Percentiles rank a stretch among this genome's conserved stretches.
Conservation (phyloP, 2,797 vertebrate genomes). For the Chromis chromis region DNA sequence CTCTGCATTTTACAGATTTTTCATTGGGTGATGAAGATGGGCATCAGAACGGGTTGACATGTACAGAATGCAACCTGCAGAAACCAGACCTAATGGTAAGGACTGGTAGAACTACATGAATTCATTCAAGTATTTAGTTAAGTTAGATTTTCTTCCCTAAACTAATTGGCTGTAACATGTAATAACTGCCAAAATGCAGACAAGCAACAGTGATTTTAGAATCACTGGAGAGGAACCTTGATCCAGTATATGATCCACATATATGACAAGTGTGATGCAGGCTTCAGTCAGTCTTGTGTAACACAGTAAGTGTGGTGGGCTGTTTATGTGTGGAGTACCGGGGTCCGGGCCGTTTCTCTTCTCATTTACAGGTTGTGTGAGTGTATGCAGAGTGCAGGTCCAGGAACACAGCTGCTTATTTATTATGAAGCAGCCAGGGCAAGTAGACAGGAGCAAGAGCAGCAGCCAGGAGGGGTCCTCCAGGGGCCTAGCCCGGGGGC, state of each 20-base stretch:
- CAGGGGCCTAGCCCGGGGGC: conserved; percentile 58
- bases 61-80: too few relatives aligned
- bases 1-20: too few relatives aligned
- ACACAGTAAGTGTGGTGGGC: conserved; percentile 55
- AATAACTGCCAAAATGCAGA: conserved; percentile 4
- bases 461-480: conserved; percentile 60
- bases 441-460: conserved; percentile 61
- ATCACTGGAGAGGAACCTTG: too few relatives aligned
- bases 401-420: conserved; percentile 78
- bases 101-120: too few relatives aligned
- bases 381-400: conserved; percentile 65
- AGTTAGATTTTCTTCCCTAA: too few relatives aligned
- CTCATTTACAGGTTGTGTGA: conserved; percentile 75
- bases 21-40: too few relatives aligned
- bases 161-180: neutral
- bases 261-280: neutral
- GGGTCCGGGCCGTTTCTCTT: conserved; percentile 46
- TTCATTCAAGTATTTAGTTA: too few relatives aligned
- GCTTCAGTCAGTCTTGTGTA: conserved; percentile 47
- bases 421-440: conserved; percentile 74
- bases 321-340: conserved; percentile 48
- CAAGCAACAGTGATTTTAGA: neutral
- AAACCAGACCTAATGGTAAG: too few relatives aligned
- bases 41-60: too few relatives aligned
- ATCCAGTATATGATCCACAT: conserved; percentile 12